These are phyloP conservation scores for Paramormyrops kingsleyae DNA, from an alignment of 2,113 vertebrate genomes.

Conservation along the genomic window DNA sequence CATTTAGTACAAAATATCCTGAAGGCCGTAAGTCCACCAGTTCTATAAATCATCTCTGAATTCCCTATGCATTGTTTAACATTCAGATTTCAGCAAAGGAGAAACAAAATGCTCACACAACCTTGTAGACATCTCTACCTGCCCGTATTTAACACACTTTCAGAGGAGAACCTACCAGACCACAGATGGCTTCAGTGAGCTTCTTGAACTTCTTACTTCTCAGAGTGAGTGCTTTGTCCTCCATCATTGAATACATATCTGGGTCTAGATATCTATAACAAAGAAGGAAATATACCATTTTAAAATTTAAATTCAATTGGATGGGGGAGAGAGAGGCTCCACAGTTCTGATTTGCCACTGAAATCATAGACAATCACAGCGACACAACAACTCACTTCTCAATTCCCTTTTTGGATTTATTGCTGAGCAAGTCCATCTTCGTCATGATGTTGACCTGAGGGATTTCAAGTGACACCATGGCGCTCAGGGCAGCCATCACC, in stretches of 20 bases:
- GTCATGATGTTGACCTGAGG: conserved; percentile 96
- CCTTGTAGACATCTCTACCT: neutral
- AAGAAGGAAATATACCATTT: neutral
- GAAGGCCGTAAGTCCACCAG: neutral
- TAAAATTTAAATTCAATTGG: neutral
- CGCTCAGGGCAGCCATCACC: conserved; percentile 87
- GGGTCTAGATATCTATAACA: conserved; percentile 84
- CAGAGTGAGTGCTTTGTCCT: conserved; percentile 70
- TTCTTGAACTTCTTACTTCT: conserved; percentile 87
- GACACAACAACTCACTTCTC: conserved; percentile 77
- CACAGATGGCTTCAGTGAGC: conserved; percentile 86
- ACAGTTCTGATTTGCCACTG: neutral
- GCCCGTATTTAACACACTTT: neutral
- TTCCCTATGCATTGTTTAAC: neutral
- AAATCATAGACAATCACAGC: neutral
- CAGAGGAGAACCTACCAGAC: conserved; percentile 65
- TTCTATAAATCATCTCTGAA: neutral
- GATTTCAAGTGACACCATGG: conserved; percentile 91
- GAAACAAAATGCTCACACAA: neutral
- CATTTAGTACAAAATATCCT: neutral
- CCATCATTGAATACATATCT: conserved; percentile 92
- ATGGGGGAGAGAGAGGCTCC: neutral
- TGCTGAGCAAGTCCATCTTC: conserved; percentile 94
- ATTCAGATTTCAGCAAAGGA: neutral
- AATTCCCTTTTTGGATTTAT: conserved; percentile 91